Evolutionary conservation across 2,888 invertebrate species (phyloP), one percentile per base, ranked within the genome.

Genomic region (Phorcus lineatus): DNA sequence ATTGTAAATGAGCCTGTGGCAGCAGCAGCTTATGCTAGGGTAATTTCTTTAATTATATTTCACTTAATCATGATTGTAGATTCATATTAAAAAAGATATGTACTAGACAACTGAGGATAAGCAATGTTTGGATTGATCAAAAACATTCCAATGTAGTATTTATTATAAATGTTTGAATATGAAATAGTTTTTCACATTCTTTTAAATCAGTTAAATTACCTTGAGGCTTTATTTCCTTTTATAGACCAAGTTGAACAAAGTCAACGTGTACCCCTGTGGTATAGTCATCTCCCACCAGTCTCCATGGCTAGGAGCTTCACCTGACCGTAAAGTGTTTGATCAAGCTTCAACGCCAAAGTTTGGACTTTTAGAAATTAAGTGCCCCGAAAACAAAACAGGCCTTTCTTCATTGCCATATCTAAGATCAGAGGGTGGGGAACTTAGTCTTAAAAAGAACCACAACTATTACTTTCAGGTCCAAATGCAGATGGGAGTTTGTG

Each of bases 401-500:
- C 19, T 47, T 24, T 19, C 22, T 9, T 53, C 28, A 75, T 13
- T 47, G 47, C 47, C 40, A 7, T 75, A 52, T 53, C 52, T 75
- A 9, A 53, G 24, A 19, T 75, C 16, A 52, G 22, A 53, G 19
- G 22, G 52, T 19, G 47, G 28, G 22, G 22, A 17, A 22, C 47
- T 24, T 53, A 75, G 19, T 52, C 53, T 52, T 3, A 36, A 19
- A 75, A 2, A 53, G n/a, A 75, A n/a, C 17, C 75, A 75, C 13
- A 47, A 53, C 11, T 75, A 75, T 75, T 75, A 22, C n/a, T 47
- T 19, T 52, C 75, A 75, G 17, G 53, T 75, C 7, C n/a, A 52
- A 28, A 53, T n/a, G 19, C 75, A 75, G 47, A 47, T 75, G 75
- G 75, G 40, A 19, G n/a, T 75, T 22, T 40, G 47, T 53, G 75